A percentile compares a stretch with the other conserved stretches of the same genome.
Conservation (phyloP, 2,113 vertebrate genomes). For the Aspidoscelis tigris region DNA sequence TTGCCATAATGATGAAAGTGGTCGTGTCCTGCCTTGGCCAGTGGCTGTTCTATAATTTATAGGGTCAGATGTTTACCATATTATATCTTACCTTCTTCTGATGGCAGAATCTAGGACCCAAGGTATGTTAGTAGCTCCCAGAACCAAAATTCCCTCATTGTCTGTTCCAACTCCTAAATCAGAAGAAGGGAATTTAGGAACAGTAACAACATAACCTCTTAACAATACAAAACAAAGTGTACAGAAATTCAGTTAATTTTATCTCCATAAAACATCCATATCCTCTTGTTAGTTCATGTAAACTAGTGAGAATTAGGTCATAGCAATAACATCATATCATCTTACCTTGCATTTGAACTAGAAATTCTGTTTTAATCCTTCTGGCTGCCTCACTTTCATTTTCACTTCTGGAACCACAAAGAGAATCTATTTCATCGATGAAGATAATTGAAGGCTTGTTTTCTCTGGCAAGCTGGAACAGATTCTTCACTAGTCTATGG, state of each 20-base stretch:
- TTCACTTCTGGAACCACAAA: constrained; percentile 95
- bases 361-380: constrained; percentile 96
- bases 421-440: constrained; percentile 97
- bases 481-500: constrained; percentile 92
- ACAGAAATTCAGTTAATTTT: background rate
- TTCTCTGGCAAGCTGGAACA: constrained; percentile 93
- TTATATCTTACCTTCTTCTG: constrained; percentile 86
- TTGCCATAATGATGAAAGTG: too few species aligned
- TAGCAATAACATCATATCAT: background rate
- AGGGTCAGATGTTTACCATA: background rate
- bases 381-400: constrained; percentile 97
- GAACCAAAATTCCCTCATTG: constrained; percentile 96
- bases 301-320: background rate
- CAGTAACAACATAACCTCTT: background rate
- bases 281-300: background rate
- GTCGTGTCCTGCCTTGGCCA: too few species aligned
- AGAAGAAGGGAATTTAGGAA: constrained; percentile 47
- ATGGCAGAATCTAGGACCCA: constrained; percentile 99
- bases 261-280: background rate
- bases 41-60: too few species aligned
- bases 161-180: constrained; percentile 90
- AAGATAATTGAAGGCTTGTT: constrained; percentile 98
- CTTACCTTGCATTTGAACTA: constrained; percentile 97
- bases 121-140: constrained; percentile 97
- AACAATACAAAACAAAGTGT: background rate